Evolutionary conservation across 2,797 vertebrate genomes (phyloP).

Genomic region (Lepus townsendii): DNA sequence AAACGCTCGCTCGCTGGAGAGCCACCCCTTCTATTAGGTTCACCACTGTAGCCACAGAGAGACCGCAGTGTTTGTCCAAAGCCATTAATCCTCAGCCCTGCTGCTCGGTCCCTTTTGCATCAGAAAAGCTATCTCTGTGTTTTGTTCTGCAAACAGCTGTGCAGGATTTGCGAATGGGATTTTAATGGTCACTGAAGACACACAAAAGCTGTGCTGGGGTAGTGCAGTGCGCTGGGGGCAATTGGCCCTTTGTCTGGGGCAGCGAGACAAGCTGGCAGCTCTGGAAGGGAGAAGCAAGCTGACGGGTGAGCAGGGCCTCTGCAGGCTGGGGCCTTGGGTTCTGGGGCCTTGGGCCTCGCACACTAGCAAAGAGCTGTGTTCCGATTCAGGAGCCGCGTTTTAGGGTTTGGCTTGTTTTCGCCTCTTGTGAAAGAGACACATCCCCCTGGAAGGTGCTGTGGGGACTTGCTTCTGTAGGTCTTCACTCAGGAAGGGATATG

Average conservation of each 20-base stretch:
- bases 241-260: conserved; percentile 92
- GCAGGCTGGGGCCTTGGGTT: conserved; percentile 72
- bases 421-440: conserved; percentile 71
- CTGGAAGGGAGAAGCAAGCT: conserved; percentile 83
- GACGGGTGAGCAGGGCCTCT: conserved; percentile 76
- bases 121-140: conserved; percentile 95
- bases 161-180: conserved; percentile 92
- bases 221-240: conserved; percentile 94
- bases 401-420: conserved; percentile 58
- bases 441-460: conserved; percentile 50
- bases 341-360: neutral
- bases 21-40: conserved; percentile 97
- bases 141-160: conserved; percentile 93
- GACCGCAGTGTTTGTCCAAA: conserved; percentile 94
- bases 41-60: conserved; percentile 95
- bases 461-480: conserved; percentile 38
- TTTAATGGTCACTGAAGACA: conserved; percentile 95
- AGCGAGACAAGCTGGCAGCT: conserved; percentile 91
- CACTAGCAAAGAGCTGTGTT: conserved; percentile 71
- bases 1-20: conserved; percentile 90
- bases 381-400: conserved; percentile 46
- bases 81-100: conserved; percentile 93
- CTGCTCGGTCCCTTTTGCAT: conserved; percentile 92
- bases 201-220: conserved; percentile 93
- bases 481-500: neutral